Percentiles rank a stretch among this genome's conserved stretches.
Conservation (phyloP, 2,113 vertebrate genomes). For the Helogale parvula region DNA sequence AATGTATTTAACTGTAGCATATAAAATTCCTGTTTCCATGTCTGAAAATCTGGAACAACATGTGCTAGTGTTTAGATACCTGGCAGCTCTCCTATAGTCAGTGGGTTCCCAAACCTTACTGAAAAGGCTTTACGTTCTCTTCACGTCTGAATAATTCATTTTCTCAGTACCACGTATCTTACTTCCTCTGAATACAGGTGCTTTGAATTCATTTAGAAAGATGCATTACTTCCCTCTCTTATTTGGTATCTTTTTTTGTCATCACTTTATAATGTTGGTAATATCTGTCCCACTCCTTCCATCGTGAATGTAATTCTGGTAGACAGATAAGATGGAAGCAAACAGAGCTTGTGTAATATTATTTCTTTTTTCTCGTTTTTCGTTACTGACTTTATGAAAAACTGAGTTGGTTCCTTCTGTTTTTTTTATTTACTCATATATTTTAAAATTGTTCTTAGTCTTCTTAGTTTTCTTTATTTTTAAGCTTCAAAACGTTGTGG, state of each 20-base stretch:
- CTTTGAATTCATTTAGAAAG: not conserved
- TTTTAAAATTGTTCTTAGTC: not conserved
- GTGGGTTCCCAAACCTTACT: not conserved
- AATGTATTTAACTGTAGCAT: constrained; percentile 16
- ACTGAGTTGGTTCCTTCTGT: not conserved
- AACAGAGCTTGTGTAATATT: not conserved
- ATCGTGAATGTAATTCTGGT: not conserved
- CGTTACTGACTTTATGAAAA: not conserved
- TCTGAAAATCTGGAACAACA: constrained; percentile 58
- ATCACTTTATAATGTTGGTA: not conserved
- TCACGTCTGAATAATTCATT: not conserved
- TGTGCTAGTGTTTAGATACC: constrained; percentile 52
- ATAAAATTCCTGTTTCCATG: not conserved
- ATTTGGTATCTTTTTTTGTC: not conserved
- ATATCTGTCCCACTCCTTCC: not conserved
- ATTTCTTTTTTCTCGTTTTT: not conserved
- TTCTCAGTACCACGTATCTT: not conserved
- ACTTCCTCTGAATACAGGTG: not conserved
- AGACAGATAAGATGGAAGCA: not conserved
- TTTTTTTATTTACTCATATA: not conserved
- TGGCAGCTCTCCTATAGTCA: constrained; percentile 15
- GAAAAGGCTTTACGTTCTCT: not conserved
- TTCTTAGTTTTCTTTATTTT: not conserved
- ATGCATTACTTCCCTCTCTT: not conserved
- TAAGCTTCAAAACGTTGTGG: not conserved